A percentile compares a stretch with the other conserved stretches of the same genome.
Conservation (phyloP, 1,140 invertebrate species). For the Cryptotermes secundus region DNA sequence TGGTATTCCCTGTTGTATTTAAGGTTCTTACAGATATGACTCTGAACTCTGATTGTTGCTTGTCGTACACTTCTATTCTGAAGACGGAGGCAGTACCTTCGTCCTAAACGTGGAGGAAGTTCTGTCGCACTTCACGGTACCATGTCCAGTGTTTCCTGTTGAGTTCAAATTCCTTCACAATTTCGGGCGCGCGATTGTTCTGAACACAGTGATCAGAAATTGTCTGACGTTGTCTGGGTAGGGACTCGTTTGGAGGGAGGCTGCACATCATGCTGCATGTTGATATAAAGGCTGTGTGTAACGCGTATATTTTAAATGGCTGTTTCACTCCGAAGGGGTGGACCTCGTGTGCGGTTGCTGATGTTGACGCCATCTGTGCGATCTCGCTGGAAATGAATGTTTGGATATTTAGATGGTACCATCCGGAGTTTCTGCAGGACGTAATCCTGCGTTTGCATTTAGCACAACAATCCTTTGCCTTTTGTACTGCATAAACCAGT, state of each 20-base stretch:
- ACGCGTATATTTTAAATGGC: neutral
- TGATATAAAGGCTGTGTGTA: neutral
- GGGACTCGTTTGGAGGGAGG: neutral
- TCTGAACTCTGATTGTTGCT: too few species aligned
- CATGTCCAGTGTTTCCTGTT: too few species aligned
- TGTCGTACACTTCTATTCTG: too few species aligned
- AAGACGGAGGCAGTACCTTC: too few species aligned
- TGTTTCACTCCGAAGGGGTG: neutral
- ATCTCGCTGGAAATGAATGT: neutral
- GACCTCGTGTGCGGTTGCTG: neutral
- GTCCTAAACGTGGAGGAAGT: too few species aligned
- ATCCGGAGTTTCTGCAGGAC: neutral
- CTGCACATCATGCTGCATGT: neutral
- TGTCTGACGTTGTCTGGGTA: too few species aligned
- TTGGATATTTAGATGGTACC: neutral
- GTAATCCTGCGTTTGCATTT: neutral
- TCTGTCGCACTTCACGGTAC: too few species aligned
- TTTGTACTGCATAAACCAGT: neutral
- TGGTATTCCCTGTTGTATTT: too few species aligned
- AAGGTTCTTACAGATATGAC: too few species aligned
- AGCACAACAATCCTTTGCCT: neutral
- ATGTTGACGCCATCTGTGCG: neutral
- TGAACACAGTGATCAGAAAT: too few species aligned
- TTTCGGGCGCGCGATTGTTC: too few species aligned
- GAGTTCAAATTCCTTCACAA: too few species aligned